Evolutionary conservation across 2,888 invertebrate species (phyloP), one percentile per base, ranked within the genome.

Genomic region (Cremastinae sp.): DNA sequence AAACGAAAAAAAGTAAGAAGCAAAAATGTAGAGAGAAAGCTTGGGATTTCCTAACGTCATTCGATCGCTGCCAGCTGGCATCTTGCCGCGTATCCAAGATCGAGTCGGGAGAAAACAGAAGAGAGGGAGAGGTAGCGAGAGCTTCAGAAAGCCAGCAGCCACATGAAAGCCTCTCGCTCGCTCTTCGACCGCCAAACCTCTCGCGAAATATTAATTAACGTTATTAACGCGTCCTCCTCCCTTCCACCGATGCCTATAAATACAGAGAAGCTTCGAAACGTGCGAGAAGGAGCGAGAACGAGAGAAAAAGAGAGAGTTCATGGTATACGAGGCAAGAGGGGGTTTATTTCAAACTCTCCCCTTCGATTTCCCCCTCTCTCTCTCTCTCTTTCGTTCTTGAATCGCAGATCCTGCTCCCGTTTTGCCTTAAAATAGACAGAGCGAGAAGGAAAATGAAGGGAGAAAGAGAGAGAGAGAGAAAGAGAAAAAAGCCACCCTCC

Each of bases 151-250:
- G 69, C 69, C 69, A 76, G 53, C 69, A 76, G 53, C 76, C 73
- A 45, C 66, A 53, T 55, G 70, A 74, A 74, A 66, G 77, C 70
- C 55, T 49, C 73, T 65, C 77, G 51, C 73, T 55, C 78, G 77
- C 86, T 78, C 85, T 83, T 81, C 85, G 83, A 86, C 84, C 86
- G 80, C 88, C 88, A 86, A 90, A 90, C 89, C 90, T 90, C 89
- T 90, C 90, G 89, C 91, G 90, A 91, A 91, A 92, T 92, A 92
- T 92, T 92, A 92, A 92, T 92, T 92, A 92, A 91, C 91, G 90
- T 92, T 92, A 92, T 92, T 92, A 92, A 91, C 91, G 91, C 90
- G 90, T 77, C 88, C 90, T 90, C 89, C 90, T 59, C 72, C 65
- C 66, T 43, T 37, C 55, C 16, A 37, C 20, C 49, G 2, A 12